Evolutionary conservation across 2,113 vertebrate genomes (phyloP), one percentile per base, ranked within the genome.

Genomic region (Lophius piscatorius): DNA sequence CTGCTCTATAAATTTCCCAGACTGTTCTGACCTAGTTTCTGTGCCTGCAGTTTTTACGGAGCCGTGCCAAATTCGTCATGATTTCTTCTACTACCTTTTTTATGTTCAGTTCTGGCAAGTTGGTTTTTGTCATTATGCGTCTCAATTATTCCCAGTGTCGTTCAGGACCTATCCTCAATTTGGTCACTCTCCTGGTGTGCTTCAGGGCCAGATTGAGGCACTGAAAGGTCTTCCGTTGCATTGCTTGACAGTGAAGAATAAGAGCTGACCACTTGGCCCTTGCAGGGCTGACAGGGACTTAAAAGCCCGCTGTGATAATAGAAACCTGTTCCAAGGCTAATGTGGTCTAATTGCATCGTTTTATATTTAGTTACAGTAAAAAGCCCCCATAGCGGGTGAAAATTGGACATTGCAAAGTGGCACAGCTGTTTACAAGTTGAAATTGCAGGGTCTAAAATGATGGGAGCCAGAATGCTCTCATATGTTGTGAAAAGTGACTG

Each of bases 1-100:
- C 64, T 24, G 42, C 57, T 58, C 28, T 34, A 33, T 64, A 55
- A 39, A 52, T 61, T 60, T 75, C 50, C 34, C 38, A 42, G 45
- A 57, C 29, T 50, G 12, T 68, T 62, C 61, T 75, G 72, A 79
- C 81, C 79, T 63, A 79, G 22, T 81, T 88, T 40, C 47, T 35
- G 20, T 33, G 61, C 26, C 18, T 59, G 38, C 40, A 48, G 21
- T 60, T 61, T 58, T 23, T 61, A 50, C 26, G 51, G 60, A 56
- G 51, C 26, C 8, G 3, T 33, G 39, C 12, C 35, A 45, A 35
- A 9, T 54, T 21, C 38, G 24, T 49, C n/a, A 24, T 9, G 20
- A 54, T 54, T 24, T 48, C 41, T 39, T 63, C n/a, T n/a, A n/a
- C n/a, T 64, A 16, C 54, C 20, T 10, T 22, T 6, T 20, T 31